A percentile compares a stretch with the other conserved stretches of the same genome.
phyloP scores from a whole-genome alignment of 2,113 vertebrate genomes.

The Mixornis gularis region DNA sequence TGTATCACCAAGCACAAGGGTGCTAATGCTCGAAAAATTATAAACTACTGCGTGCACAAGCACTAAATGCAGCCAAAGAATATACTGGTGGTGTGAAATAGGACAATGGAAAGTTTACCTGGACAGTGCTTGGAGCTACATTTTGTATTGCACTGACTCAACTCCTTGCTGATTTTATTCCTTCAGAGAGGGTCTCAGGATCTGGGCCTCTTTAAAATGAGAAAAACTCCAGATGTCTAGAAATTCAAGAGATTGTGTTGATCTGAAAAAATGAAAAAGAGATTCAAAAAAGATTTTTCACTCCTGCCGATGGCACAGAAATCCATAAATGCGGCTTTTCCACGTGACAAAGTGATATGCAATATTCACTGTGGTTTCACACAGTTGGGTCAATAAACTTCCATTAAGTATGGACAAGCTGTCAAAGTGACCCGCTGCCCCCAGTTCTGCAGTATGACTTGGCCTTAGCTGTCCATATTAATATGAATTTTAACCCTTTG shows the following conservation, averaged over 20 bases:
- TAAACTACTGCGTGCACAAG: not conserved
- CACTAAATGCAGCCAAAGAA: not conserved
- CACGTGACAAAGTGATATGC: slow-evolving; percentile 72
- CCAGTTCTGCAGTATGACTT: slow-evolving; percentile 67
- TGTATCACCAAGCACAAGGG: not conserved
- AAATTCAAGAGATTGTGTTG: slow-evolving; percentile 70
- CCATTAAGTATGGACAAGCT: slow-evolving; percentile 84
- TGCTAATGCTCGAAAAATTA: not conserved
- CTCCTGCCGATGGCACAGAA: slow-evolving; percentile 67
- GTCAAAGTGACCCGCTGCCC: slow-evolving; percentile 77
- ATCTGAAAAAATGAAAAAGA: slow-evolving; percentile 53
- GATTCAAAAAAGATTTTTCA: slow-evolving; percentile 36
- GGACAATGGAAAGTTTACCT: not conserved
- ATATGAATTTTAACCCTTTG: slow-evolving; percentile 78
- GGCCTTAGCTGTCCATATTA: slow-evolving; percentile 79
- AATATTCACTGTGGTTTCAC: slow-evolving; percentile 80
- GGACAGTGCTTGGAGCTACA: not conserved
- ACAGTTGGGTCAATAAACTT: slow-evolving; percentile 81
- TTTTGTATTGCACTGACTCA: not conserved
- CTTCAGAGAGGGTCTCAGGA: rapidly evolving
- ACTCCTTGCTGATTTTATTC: not conserved
- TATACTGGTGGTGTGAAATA: not conserved
- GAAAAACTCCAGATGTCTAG: not conserved
- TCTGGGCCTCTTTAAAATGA: not conserved
- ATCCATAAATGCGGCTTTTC: slow-evolving; percentile 78